Evolutionary conservation across 1,140 invertebrate species (phyloP), one percentile per base, ranked within the genome.

Genomic region (Meloidogyne hapla): DNA sequence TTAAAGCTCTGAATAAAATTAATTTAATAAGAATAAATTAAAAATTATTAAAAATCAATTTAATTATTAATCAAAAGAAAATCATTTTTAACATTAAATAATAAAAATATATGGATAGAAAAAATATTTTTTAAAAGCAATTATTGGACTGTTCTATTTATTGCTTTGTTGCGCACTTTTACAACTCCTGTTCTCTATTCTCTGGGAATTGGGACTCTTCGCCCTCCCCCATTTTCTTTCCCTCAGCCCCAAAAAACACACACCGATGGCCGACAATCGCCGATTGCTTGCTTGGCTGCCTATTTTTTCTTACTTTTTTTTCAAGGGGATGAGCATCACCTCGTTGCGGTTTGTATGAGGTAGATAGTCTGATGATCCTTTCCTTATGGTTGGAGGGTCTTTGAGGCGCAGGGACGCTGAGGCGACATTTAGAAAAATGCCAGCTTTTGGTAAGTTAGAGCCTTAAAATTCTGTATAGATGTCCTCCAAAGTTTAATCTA

Each of bases 81-180:
- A 42, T 42, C 40, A 42, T 42, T n/a, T 45, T n/a, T 56, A 56
- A 56, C n/a, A 18, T 56, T 56, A 56, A 56, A 56, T 33, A 33
- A 6, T 33, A 33, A 33, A 6, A 33, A 56, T 56, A 8, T 4
- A 56, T 48, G 18, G 5, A 56, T 13, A 56, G 6, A 8, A 56
- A 56, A 56, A 56, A 56, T 56, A 56, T 56, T 56, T 56, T 56
- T 48, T 18, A 13, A n/a, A 56, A 56, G 12, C 12, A 56, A 15
- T n/a, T 56, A 56, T 56, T 56, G n/a, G 33, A 6, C 48, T 56
- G 48, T 56, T 56, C 48, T 56, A 56, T 56, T 56, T 56, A 56
- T 56, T 56, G 48, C 48, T 56, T 56, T 56, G 48, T 56, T 56
- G 48, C 48, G 48, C 48, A 56, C 48, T 56, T 56, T 48, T 48